Percentiles rank a stretch among this genome's conserved stretches.
These are phyloP conservation scores for Muscicapa comitata DNA, from an alignment of 2,797 vertebrate genomes.

Conservation along the genomic window DNA sequence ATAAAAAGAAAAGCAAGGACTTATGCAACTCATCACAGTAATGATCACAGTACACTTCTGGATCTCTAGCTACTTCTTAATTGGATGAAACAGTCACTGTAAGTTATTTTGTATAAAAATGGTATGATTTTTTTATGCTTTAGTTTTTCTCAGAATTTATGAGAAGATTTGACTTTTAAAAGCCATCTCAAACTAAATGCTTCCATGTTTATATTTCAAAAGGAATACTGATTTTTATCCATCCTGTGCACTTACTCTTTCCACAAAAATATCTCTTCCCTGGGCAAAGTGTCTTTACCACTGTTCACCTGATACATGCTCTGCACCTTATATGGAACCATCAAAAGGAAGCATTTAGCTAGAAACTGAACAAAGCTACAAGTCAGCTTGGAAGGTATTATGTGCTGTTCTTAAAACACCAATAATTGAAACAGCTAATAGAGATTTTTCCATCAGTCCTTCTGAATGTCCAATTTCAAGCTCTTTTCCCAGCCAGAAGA, in stretches of 20 bases:
- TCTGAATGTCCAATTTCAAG: background rate
- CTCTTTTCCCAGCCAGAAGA: background rate
- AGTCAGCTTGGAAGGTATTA: background rate
- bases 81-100: background rate
- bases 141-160: background rate
- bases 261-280: background rate
- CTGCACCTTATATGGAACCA: background rate
- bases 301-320: background rate
- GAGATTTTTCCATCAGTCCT: background rate
- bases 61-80: background rate
- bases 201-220: background rate
- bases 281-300: rapidly evolving
- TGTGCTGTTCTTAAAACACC: background rate
- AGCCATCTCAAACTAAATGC: background rate
- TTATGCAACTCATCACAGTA: background rate
- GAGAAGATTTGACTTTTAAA: background rate
- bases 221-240: background rate
- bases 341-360: background rate
- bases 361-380: background rate
- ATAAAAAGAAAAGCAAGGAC: background rate
- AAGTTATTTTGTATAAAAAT: background rate
- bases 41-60: background rate
- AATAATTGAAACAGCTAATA: background rate
- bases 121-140: rapidly evolving
- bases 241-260: background rate